Conservation (phyloP, 2,888 invertebrate species). For the Agonopterix heracliana region DNA sequence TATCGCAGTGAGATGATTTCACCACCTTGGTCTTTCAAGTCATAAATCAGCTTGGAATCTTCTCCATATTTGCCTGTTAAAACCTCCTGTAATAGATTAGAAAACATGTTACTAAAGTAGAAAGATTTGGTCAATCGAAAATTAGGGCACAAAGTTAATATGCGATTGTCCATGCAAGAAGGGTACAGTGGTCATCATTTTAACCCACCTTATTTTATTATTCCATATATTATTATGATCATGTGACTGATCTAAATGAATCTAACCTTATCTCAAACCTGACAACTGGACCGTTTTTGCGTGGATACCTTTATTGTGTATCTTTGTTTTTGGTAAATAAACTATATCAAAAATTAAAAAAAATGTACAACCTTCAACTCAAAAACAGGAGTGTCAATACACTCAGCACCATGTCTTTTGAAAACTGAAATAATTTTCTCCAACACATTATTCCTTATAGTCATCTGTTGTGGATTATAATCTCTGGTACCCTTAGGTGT, state of each 20-base stretch:
- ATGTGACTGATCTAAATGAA: too few relatives aligned
- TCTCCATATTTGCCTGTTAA: conserved; percentile 99
- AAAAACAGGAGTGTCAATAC: conserved; percentile 98
- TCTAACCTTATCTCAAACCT: too few relatives aligned
- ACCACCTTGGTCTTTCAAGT: conserved; percentile 98
- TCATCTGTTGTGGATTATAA: conserved; percentile 96
- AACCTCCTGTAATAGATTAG: conserved; percentile 83
- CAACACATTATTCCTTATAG: conserved; percentile 89
- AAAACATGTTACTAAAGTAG: not conserved
- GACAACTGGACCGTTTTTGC: too few relatives aligned
- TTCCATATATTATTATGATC: too few relatives aligned
- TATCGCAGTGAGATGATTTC: conserved; percentile 97
- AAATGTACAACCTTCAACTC: conserved; percentile 87
- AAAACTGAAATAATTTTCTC: conserved; percentile 92
- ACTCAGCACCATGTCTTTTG: conserved; percentile 97
- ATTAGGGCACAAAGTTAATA: too few relatives aligned
- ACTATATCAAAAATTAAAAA: not conserved
- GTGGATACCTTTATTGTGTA: too few relatives aligned
- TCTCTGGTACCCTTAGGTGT: conserved; percentile 97
- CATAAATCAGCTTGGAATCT: conserved; percentile 99
- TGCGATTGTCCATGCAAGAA: too few relatives aligned
- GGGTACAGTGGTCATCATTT: too few relatives aligned
- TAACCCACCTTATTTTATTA: too few relatives aligned
- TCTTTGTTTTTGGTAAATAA: too few relatives aligned
- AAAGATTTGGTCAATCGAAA: too few relatives aligned